These are phyloP conservation scores for Calephelis nemesis DNA, from an alignment of 1,140 invertebrate genomes.

Conservation along the genomic window DNA sequence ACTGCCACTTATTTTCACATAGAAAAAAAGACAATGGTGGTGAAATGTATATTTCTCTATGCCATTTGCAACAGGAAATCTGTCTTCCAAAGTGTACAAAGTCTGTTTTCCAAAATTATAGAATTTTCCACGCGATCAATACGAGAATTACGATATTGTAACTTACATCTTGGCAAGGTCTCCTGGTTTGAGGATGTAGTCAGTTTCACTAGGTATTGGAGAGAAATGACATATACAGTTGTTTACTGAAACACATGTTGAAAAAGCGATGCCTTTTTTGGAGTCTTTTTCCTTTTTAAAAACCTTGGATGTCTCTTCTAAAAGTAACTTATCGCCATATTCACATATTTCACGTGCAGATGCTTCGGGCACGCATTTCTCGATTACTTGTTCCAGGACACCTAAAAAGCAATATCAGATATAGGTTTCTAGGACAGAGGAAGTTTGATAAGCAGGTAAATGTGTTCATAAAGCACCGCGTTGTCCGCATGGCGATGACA, in stretches of 20 bases:
- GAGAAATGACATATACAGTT: conserved; percentile 99
- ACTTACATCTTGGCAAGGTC: conserved; percentile 99
- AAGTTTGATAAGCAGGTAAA: neutral
- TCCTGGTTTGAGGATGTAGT: conserved; percentile 92
- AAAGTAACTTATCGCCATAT: conserved; percentile 92
- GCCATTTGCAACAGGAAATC: no score
- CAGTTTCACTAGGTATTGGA: conserved; percentile 94
- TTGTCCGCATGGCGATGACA: conserved; percentile 75
- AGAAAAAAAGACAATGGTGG: no score
- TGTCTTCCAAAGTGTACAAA: no score
- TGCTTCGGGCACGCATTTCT: conserved; percentile 91
- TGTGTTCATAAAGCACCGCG: conserved; percentile 35
- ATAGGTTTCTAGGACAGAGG: neutral
- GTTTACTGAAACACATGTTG: conserved; percentile 98
- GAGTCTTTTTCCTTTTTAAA: conserved; percentile 99
- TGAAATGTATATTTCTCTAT: no score
- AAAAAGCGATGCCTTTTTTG: conserved; percentile 99
- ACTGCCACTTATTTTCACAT: no score
- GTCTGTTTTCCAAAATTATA: neutral
- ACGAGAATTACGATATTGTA: neutral
- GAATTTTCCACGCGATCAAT: conserved; percentile 6
- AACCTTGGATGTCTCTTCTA: conserved; percentile 96
- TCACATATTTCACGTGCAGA: conserved; percentile 96
- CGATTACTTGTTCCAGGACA: conserved; percentile 92
- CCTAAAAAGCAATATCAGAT: conserved; percentile 79